Base-by-base conservation (phyloP, 2,113 vertebrate genomes). In the Corythornis cristatus region DNA sequence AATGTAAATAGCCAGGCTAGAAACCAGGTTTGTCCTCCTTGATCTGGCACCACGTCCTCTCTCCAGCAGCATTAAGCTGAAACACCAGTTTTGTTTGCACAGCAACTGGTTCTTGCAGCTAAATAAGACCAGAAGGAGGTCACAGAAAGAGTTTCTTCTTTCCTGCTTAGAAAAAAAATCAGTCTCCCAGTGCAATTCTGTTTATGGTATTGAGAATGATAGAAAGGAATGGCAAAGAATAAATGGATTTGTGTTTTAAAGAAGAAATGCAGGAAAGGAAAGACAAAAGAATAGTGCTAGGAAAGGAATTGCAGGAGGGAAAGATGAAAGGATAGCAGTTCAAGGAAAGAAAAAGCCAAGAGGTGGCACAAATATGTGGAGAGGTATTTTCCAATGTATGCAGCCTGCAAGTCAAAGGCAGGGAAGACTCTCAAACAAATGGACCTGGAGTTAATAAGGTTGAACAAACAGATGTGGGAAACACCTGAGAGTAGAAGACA, bases 341-440 rank as follows among this genome's bases (percentile, higher is more conserved):
- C 15, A 46, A 76, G 75, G 75, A 67, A 64, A 72, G 75, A 45
- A 80, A 83, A 79, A 85, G 57, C 16, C 43, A 37, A 22, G 60
- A 83, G 76, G 75, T 65, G 76, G 37, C 48, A 75, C 17, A 53
- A 83, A 85, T 88, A 54, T 14, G 8, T 15, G 82, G 64, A 20
- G 2, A 0, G 1, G 6, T 13, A 23, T 74, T 83, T 74, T 68
- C 56, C 37, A 46, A 1, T 5, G 37, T 7, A 6, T 19, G 45
- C 60, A 81, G 56, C 45, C 51, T 81, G 26, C 6, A 16, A 20
- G 23, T 58, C 43, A 67, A 51, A 28, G 31, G 12, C 56, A 60
- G 28, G 83, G 68, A 86, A 58, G 3, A 8, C 8, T 60, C 74
- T 13, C 81, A 83, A 12, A 43, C 9, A 3, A 57, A 23, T 8